Evolutionary conservation across 2,113 vertebrate species (phyloP), one percentile per base, ranked within the genome.

Genomic region (human (Homo sapiens)): DNA sequence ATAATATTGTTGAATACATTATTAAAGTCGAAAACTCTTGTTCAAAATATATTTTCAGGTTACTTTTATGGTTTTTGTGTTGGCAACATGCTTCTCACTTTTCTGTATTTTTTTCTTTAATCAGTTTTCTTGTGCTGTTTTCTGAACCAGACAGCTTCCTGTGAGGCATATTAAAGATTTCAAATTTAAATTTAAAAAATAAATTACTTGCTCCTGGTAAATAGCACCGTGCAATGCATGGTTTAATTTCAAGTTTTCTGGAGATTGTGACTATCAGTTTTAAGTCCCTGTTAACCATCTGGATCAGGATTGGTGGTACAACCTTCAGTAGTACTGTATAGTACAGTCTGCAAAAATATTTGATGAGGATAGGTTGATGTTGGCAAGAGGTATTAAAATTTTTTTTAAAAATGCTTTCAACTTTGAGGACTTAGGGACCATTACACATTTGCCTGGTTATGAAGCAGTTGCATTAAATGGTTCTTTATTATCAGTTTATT

Each of bases 141-240:
- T 92, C 80, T 96, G 40, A 97, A 89, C 61, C 40, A 95, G 57
- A 93, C 3, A 78, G n/a, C 18, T 97, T 94, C 55, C 35, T 91
- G 22, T 84, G 90, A 88, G 64, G 30, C 35, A 86, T 82, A 66
- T 78, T 89, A 94, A 94, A 94, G 35, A 17, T 92, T 95, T 95
- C 75, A 89, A 38, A 84, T 92, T 89, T 87, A 87, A 16, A 48
- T 95, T 93, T 83, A 96, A 97, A 78, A 96, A 96, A 96, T 80
- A 84, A 93, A 82, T 93, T 81, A 64, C 38, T 96, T 76, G 68
- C 88, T 88, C 32, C 81, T 96, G 43, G 70, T 83, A 88, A 96
- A 72, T 79, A 95, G 35, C 61, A 92, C 13, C 61, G 90, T 86
- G n/a, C 6, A 88, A 30, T 92, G n/a, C 70, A 84, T 83, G 38